Percentiles rank a stretch among this genome's conserved stretches.
Conservation (phyloP, 1,140 invertebrate genomes). For the Orius laevigatus region DNA sequence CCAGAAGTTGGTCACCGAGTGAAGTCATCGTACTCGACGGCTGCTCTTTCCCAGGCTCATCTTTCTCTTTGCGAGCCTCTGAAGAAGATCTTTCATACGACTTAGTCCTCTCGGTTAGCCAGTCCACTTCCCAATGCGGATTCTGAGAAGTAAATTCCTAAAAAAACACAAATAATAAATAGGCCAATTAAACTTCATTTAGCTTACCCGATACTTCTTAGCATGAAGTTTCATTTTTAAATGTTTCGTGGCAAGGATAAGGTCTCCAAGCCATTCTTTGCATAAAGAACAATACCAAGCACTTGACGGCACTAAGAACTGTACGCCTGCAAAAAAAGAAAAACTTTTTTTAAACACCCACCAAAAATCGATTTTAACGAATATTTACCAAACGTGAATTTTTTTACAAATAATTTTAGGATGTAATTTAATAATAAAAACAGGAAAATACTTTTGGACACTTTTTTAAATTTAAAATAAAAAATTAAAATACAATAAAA, state of each 20-base stretch:
- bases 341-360: not conserved
- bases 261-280: slow-evolving; percentile 68
- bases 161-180: no score
- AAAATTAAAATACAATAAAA: not conserved
- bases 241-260: slow-evolving; percentile 69
- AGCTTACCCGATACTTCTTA: slow-evolving; percentile 56
- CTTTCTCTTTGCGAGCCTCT: slow-evolving; percentile 23
- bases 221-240: slow-evolving; percentile 60
- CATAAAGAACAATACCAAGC: slow-evolving; percentile 83
- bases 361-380: slow-evolving; percentile 1
- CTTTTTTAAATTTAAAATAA: not conserved
- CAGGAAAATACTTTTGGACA: not conserved
- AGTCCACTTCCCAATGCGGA: slow-evolving; percentile 69
- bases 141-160: slow-evolving; percentile 64
- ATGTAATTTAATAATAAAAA: slow-evolving; percentile 1
- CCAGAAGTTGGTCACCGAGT: slow-evolving; percentile 12
- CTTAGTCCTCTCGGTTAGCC: slow-evolving; percentile 61
- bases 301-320: slow-evolving; percentile 67
- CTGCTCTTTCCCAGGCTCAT: not conserved
- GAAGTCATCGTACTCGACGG: not conserved
- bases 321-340: slow-evolving; percentile 42
- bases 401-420: not conserved
- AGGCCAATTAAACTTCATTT: not conserved
- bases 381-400: not conserved
- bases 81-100: slow-evolving; percentile 34